Percentiles rank a stretch among this genome's conserved stretches.
Conservation (phyloP, 2,797 vertebrate species). For the Nyctalus aviator region DNA sequence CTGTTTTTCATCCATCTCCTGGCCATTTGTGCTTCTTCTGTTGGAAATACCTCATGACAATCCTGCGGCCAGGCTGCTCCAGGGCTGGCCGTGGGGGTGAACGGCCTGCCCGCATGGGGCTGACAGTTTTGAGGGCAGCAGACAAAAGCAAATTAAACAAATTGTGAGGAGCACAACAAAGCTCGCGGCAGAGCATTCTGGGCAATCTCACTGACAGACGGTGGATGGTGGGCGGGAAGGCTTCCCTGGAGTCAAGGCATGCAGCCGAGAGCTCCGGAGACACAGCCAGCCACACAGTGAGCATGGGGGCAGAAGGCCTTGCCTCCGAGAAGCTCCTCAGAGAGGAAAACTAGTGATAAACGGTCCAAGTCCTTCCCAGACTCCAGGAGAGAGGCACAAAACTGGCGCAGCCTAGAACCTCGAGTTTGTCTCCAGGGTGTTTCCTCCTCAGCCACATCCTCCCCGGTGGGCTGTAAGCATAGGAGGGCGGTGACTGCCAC, state of each 20-base stretch:
- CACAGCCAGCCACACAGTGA: rapidly evolving
- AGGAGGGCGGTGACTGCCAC: too few relatives aligned
- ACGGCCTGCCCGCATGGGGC: neutral
- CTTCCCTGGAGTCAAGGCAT: neutral
- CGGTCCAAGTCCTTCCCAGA: neutral
- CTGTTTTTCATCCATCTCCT: neutral
- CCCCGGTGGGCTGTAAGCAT: rapidly evolving
- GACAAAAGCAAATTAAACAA: neutral
- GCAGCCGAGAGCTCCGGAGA: neutral
- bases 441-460: neutral
- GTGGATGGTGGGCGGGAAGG: neutral
- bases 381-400: neutral
- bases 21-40: neutral
- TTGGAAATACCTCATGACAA: neutral
- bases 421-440: neutral
- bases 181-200: rapidly evolving
- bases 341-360: neutral
- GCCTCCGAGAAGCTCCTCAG: neutral
- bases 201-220: neutral
- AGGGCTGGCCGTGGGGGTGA: neutral
- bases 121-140: neutral
- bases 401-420: neutral
- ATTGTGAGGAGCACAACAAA: neutral
- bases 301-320: neutral
- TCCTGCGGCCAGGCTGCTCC: neutral